phyloP scores from a whole-genome alignment of 2,113 vertebrate species.

The Laterallus jamaicensis region DNA sequence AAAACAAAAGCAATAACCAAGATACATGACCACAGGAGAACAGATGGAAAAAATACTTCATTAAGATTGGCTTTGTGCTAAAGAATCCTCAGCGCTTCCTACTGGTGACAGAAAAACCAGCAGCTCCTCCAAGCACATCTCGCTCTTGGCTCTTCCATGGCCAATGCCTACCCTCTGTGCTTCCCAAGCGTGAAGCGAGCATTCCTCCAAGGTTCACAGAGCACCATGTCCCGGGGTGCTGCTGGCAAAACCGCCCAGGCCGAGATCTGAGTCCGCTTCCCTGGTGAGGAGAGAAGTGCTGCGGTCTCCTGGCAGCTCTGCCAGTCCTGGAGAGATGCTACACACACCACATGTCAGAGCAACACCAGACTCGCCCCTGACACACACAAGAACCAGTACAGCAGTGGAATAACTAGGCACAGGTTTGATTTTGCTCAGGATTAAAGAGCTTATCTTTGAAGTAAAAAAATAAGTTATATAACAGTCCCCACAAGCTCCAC shows the following conservation, averaged over 20 bases:
- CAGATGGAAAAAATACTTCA: neutral
- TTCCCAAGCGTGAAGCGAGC: rapidly evolving
- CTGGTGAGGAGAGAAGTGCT: rapidly evolving
- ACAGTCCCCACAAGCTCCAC: neutral
- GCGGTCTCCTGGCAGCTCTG: rapidly evolving
- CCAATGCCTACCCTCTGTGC: neutral
- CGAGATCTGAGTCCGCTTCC: neutral
- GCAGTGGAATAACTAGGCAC: neutral
- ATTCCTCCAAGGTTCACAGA: neutral
- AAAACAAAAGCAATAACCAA: neutral
- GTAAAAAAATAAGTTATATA: conserved; percentile 30
- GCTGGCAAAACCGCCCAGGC: rapidly evolving
- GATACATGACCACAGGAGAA: neutral
- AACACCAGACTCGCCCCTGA: neutral
- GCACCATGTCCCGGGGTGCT: rapidly evolving
- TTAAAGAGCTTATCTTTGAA: neutral
- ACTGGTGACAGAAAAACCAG: neutral
- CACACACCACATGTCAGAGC: neutral
- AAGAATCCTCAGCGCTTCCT: neutral
- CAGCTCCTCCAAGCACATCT: rapidly evolving
- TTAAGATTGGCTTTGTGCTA: rapidly evolving
- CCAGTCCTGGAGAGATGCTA: neutral
- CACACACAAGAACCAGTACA: neutral
- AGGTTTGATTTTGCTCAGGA: neutral
- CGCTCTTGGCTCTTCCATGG: neutral